Base-by-base conservation (phyloP, 2,888 invertebrate genomes). In the Antheraea yamamai region DNA sequence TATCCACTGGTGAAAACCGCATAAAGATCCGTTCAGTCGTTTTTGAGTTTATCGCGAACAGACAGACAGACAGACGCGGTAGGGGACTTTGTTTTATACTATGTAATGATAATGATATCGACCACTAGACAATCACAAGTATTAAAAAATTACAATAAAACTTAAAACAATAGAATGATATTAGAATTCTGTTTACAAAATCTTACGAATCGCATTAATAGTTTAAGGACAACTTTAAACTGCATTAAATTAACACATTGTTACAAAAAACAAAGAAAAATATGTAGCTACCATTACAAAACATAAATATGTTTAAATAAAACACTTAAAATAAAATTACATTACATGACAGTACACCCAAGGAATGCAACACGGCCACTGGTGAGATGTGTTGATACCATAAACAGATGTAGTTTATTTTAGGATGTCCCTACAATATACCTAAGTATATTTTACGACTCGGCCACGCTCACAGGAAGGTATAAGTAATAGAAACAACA, bases 371-470 rank as follows among this genome's bases (percentile, higher is more conserved):
- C 77, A 79, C 79, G 76, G 77, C 79, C 78, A 79, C 78, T 82
- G 79, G 73, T 77, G 79, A 80, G 78, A 81, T 82, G 78, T 76
- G 81, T 80, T 84, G 84, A 85, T 86, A 85, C 86, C 87, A 86
- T 89, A 89, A 89, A 88, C 90, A 91, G 86, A 88, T 85, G 83
- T 80, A 82, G 87, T 88, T 88, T 93, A 93, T 93, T 93, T 92
- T 89, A 72, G 87, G 88, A 84, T 87, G 88, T 89, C 88, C 82
- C 89, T 83, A 81, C 83, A 81, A 75, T 77, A 78, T 73, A 78
- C 81, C 85, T 88, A 87, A 86, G 86, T 85, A 82, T 85, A 87
- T 82, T 89, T 90, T 85, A 91, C 87, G 88, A 89, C 79, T 81
- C 85, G 83, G 80, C 85, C 85, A 81, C 80, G 83, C 81, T 82